Conservation (phyloP, 1,140 invertebrate species). For the Zaprionus inermis region DNA sequence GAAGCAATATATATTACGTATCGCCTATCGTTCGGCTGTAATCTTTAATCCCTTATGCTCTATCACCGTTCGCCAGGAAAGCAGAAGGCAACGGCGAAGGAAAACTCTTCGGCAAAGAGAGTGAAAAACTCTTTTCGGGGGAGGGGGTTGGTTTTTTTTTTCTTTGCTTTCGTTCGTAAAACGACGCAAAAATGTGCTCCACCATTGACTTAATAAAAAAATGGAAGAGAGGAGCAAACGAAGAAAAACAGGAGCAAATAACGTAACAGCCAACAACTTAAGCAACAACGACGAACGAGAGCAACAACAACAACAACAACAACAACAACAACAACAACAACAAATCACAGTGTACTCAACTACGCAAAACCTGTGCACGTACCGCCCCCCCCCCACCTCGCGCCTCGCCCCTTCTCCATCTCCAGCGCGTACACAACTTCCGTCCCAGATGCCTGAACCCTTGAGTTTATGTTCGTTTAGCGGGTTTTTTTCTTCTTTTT, state of each 20-base stretch:
- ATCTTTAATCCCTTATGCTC: conserved; percentile 27
- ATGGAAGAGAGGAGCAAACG: not conserved
- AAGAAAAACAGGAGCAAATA: conserved; percentile 15
- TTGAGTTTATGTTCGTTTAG: conserved; percentile 66
- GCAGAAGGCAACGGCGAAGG: not conserved
- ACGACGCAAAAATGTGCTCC: conserved; percentile 16
- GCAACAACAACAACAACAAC: conserved; percentile 24
- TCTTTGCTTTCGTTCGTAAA: not conserved
- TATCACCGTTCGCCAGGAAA: conserved; percentile 8
- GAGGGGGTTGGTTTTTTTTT: not conserved
- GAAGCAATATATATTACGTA: not conserved
- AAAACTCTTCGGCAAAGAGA: not conserved
- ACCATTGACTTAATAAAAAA: conserved; percentile 39
- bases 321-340: conserved; percentile 43
- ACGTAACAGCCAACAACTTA: conserved; percentile 22
- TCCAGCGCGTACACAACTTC: not conserved
- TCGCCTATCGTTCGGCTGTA: conserved; percentile 5
- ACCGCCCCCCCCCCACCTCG: not conserved
- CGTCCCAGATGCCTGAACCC: conserved; percentile 37
- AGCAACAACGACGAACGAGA: conserved; percentile 17
- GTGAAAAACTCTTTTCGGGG: conserved; percentile 20
- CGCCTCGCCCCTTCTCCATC: too few species aligned
- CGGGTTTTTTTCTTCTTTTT: conserved; percentile 31
- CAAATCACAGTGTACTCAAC: conserved; percentile 65
- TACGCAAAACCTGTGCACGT: conserved; percentile 36